phyloP scores from a whole-genome alignment of 2,113 vertebrate species.

The Strigops habroptila region DNA sequence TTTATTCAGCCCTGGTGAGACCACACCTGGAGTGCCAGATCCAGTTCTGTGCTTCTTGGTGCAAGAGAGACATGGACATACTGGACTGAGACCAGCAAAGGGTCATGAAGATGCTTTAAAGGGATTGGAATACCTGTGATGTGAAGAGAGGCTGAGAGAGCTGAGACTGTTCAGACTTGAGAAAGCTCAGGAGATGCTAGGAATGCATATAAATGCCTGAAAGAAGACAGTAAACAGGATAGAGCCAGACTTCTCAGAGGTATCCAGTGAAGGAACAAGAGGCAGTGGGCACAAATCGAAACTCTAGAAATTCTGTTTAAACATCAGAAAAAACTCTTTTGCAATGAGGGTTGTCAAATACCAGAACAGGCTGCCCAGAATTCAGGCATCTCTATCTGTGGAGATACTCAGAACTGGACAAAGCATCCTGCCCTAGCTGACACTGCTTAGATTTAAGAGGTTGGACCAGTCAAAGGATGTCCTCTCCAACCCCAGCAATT shows the following conservation, averaged over 20 bases:
- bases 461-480: not conserved
- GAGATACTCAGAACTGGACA: not conserved
- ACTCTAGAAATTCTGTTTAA: not conserved
- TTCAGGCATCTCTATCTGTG: not conserved
- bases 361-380: not conserved
- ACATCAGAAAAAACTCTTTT: fast-evolving
- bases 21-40: not conserved
- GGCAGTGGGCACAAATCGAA: not conserved
- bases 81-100: not conserved
- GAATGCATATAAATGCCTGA: not conserved
- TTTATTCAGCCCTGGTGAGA: not conserved
- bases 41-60: not conserved
- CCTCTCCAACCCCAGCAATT: not conserved
- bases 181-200: not conserved
- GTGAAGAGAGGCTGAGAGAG: not conserved
- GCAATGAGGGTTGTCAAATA: not conserved
- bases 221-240: not conserved
- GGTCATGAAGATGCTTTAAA: not conserved
- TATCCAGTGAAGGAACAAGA: not conserved
- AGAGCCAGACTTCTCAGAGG: not conserved
- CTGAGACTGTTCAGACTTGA: not conserved
- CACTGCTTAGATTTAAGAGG: not conserved
- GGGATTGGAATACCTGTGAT: not conserved
- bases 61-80: not conserved
- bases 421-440: not conserved